Conservation (phyloP, 2,797 vertebrate species). For the Hyperoplus immaculatus region DNA sequence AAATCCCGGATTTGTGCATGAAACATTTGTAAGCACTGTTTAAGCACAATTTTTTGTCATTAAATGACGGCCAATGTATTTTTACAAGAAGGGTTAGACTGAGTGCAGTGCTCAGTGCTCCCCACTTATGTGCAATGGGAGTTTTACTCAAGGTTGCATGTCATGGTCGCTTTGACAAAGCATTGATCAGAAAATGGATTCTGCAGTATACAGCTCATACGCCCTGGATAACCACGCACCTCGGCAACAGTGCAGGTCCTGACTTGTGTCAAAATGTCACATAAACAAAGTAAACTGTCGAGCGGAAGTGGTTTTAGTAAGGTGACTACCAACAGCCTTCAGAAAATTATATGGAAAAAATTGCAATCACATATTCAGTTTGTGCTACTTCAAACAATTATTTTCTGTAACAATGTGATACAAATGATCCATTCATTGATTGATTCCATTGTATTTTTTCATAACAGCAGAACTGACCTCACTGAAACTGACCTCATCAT, state of each 20-base stretch:
- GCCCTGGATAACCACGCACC: conserved; percentile 5
- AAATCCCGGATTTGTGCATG: no score
- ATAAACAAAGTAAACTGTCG: conserved; percentile 25
- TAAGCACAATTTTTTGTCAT: no score
- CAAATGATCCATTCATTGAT: background rate
- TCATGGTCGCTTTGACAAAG: conserved; percentile 15
- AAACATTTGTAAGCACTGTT: no score
- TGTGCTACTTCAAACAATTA: background rate
- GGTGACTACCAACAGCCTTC: background rate
- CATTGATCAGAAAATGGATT: conserved; percentile 26
- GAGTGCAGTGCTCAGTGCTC: background rate
- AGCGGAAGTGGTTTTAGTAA: background rate
- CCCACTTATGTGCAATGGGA: conserved; percentile 1
- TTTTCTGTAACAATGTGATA: background rate
- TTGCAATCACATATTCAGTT: background rate
- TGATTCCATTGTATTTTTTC: background rate
- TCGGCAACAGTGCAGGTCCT: background rate
- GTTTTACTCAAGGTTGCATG: background rate
- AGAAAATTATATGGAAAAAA: conserved; percentile 2
- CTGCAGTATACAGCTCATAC: background rate
- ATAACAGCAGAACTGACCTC: background rate
- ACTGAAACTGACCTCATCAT: background rate
- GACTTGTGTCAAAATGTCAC: conserved; percentile 29
- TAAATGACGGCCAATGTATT: no score
- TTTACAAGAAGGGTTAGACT: no score